Base-by-base conservation (phyloP, 1,140 invertebrate genomes). In the Caerostris extrusa region DNA sequence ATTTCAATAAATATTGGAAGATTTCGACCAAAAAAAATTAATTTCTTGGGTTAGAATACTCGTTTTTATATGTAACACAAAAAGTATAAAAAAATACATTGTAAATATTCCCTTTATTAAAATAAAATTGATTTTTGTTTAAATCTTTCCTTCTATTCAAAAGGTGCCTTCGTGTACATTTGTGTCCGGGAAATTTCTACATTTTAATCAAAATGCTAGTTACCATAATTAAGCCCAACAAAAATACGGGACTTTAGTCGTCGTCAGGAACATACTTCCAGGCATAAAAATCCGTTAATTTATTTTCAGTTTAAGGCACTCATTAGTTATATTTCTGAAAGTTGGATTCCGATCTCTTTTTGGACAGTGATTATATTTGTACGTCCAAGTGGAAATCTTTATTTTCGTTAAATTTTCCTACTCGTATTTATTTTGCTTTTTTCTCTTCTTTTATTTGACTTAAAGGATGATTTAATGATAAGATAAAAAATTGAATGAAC, bases 391-490 rank as follows among this genome's bases (percentile, higher is more conserved):
- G 71, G 71, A 77, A 77, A 53, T 71, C 69, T 71, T 71, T 71
- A 71, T 50, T 77, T 77, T 77, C 71, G 8, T 53, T 77, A 53
- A 50, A 53, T 50, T 77, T 77, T 50, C 10, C 34, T 7, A 53
- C 7, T 77, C 71, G 12, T 77, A 77, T 77, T 50, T 77, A 53
- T 77, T 77, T 77, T 12, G 69, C 7, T 7, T 5, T 12, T 12
- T 69, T 53, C 50, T 77, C 12, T 2, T 34, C 2, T 34, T 77
- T 50, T 53, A 8, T 50, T 6, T 10, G 7, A 6, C 17, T 12
- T 77, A 77, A 77, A 77, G 71, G 53, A 77, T 77, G 10, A 77
- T 77, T 77, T 77, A 77, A 77, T 77, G 71, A 77, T 77, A 12
- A 77, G 50, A 77, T 77, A 77, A 50, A 77, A 50, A 77, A 53